A percentile compares a stretch with the other conserved stretches of the same genome.
phyloP scores from a whole-genome alignment of 1,140 invertebrate species.

The Drosophila pandora region DNA sequence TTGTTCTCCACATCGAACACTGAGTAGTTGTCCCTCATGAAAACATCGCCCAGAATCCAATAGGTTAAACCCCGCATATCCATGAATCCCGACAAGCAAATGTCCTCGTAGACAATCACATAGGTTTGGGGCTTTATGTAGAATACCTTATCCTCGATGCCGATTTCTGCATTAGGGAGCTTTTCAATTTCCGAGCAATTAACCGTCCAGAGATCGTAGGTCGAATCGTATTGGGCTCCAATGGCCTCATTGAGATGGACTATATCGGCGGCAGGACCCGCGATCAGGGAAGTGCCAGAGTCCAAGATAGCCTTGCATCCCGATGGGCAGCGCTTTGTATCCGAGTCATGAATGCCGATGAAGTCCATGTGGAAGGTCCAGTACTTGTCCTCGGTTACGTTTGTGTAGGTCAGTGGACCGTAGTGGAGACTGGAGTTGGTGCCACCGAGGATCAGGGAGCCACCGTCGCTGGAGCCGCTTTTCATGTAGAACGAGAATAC shows the following conservation, averaged over 20 bases:
- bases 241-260: slow-evolving; percentile 36
- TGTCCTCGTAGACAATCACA: slow-evolving; percentile 13
- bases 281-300: slow-evolving; percentile 90
- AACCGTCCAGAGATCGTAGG: slow-evolving; percentile 20
- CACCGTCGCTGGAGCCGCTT: slow-evolving; percentile 87
- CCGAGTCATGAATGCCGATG: slow-evolving; percentile 15
- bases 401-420: slow-evolving; percentile 45
- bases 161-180: slow-evolving; percentile 4
- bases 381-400: slow-evolving; percentile 41
- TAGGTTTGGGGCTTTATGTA: slow-evolving; percentile 34
- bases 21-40: slow-evolving; percentile 88
- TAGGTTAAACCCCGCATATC: slow-evolving; percentile 30
- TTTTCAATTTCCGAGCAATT: slow-evolving; percentile 7
- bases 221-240: slow-evolving; percentile 25
- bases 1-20: slow-evolving; percentile 88
- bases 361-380: slow-evolving; percentile 59
- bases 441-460: slow-evolving; percentile 45
- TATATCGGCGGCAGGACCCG: slow-evolving; percentile 87
- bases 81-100: slow-evolving; percentile 33
- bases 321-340: not conserved
- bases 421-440: slow-evolving; percentile 42
- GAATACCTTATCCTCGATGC: slow-evolving; percentile 16
- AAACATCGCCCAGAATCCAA: slow-evolving; percentile 85
- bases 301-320: slow-evolving; percentile 89
- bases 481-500: slow-evolving; percentile 96